phyloP scores from a whole-genome alignment of 2,797 vertebrate genomes.

The Notolepis coatsorum region DNA sequence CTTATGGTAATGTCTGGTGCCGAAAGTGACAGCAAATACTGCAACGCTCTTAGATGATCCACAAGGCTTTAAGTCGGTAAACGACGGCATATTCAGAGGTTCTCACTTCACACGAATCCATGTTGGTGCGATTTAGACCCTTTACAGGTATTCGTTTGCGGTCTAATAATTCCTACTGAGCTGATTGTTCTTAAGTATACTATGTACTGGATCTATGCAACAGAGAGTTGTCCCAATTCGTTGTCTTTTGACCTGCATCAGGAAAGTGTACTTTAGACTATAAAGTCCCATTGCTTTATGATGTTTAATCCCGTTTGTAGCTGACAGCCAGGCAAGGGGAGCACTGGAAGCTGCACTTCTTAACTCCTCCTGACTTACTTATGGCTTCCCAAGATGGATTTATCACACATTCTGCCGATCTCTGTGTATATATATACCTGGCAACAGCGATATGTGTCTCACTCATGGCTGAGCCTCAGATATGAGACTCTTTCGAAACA shows the following conservation, averaged over 20 bases:
- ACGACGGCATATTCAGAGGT: conserved; percentile 19
- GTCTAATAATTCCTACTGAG: neutral
- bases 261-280: neutral
- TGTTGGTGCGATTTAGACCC: conserved; percentile 5
- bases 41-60: neutral
- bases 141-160: conserved; percentile 18
- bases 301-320: neutral
- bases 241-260: conserved; percentile 12
- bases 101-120: conserved; percentile 5
- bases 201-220: neutral
- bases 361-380: neutral
- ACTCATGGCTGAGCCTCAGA: neutral
- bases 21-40: conserved; percentile 10
- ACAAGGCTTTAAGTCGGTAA: neutral
- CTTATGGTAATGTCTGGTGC: conserved; percentile 23
- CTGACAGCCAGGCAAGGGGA: neutral
- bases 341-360: conserved; percentile 1
- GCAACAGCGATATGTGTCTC: neutral
- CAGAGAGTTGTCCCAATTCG: conserved; percentile 3
- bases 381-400: neutral
- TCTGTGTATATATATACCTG: neutral
- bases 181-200: neutral
- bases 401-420: neutral
- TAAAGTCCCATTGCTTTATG: conserved; percentile 5
- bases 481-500: neutral